Percentiles rank a stretch among this genome's conserved stretches.
phyloP scores from a whole-genome alignment of 2,888 invertebrate genomes.

The Abrostola triplasia region DNA sequence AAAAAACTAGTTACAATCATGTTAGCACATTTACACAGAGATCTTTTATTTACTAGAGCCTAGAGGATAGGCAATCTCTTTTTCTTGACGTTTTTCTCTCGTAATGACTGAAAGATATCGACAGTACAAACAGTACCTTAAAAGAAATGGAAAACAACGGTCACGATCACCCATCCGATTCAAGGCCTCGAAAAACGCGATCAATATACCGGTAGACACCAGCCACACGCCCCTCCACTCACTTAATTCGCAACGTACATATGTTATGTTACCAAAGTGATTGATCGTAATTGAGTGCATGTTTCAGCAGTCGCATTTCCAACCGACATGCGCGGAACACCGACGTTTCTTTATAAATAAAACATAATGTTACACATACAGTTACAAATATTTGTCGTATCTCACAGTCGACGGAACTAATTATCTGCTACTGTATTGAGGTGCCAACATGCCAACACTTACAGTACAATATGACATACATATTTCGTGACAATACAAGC shows the following conservation, averaged over 20 bases:
- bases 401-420: slow-evolving; percentile 26
- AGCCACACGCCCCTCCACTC: neutral
- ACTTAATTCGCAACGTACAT: slow-evolving; percentile 1
- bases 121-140: neutral
- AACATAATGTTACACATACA: slow-evolving; percentile 15
- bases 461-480: neutral
- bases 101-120: too few species aligned
- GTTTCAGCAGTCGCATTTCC: slow-evolving; percentile 1
- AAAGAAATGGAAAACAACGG: neutral
- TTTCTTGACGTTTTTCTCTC: too few species aligned
- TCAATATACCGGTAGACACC: neutral
- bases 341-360: slow-evolving; percentile 15
- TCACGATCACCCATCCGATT: neutral
- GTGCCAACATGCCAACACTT: slow-evolving; percentile 4
- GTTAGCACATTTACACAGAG: too few species aligned
- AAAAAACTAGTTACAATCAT: too few species aligned
- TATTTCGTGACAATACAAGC: neutral
- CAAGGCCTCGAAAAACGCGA: neutral
- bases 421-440: slow-evolving; percentile 34
- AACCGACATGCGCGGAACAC: neutral
- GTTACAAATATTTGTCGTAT: slow-evolving; percentile 11
- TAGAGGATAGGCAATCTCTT: too few species aligned
- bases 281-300: slow-evolving; percentile 5
- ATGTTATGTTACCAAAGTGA: neutral
- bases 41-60: too few species aligned